These are phyloP conservation scores for Perca schrenkii DNA, from an alignment of 2,113 vertebrate species.

Conservation along the genomic window DNA sequence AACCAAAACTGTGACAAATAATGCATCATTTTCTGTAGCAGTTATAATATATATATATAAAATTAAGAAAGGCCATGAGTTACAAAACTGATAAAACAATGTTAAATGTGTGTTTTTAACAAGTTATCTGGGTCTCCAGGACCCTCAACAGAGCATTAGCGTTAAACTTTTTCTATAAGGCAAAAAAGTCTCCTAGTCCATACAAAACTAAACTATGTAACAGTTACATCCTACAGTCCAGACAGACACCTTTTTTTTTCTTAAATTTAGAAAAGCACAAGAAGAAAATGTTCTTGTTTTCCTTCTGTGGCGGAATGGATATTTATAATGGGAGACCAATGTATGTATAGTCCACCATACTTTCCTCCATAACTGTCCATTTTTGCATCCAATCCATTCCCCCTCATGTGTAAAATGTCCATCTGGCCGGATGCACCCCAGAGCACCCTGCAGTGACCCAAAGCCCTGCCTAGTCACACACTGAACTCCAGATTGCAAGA, in stretches of 20 bases:
- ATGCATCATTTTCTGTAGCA: background rate
- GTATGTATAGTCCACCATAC: conserved; percentile 70
- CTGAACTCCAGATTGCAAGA: conserved; percentile 21
- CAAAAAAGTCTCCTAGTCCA: background rate
- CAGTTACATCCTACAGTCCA: conserved; percentile 54
- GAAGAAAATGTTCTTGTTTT: conserved; percentile 80
- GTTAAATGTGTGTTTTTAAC: background rate
- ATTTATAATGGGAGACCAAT: conserved; percentile 79
- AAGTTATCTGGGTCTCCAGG: background rate
- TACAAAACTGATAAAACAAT: background rate
- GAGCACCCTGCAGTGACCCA: conserved; percentile 38
- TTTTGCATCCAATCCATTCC: conserved; percentile 66
- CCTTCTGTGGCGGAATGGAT: conserved; percentile 66
- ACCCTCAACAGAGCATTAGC: background rate
- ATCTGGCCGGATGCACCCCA: conserved; percentile 50
- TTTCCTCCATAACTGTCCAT: conserved; percentile 72
- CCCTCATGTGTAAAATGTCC: conserved; percentile 70
- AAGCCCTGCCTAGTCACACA: background rate
- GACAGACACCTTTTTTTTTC: conserved; percentile 52
- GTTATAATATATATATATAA: background rate
- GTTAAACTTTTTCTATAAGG: background rate
- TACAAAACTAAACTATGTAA: conserved; percentile 53
- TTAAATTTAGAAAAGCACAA: conserved; percentile 77
- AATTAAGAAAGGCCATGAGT: background rate
- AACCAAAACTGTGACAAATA: background rate